phyloP scores from a whole-genome alignment of 2,113 vertebrate species.

The Microtus oregoni region DNA sequence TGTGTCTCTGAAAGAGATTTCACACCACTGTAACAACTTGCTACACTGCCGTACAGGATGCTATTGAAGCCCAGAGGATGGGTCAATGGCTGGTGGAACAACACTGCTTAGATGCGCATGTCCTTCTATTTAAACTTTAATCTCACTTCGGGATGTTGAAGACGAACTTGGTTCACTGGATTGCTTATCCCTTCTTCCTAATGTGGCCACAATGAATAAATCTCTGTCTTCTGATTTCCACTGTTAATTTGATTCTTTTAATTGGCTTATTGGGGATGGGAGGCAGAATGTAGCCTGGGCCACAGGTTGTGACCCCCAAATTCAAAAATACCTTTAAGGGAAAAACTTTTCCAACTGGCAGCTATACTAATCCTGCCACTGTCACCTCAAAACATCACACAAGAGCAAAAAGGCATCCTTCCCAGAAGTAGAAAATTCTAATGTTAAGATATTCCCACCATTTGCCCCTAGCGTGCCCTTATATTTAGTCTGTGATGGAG shows the following conservation, averaged over 20 bases:
- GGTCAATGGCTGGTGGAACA: too few relatives aligned
- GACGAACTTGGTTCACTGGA: neutral
- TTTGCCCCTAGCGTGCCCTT: slow-evolving; percentile 27
- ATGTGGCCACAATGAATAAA: neutral
- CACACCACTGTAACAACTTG: neutral
- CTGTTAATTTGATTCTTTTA: neutral
- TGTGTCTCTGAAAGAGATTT: neutral
- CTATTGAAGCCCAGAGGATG: neutral
- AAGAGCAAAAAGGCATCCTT: neutral
- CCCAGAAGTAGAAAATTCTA: neutral
- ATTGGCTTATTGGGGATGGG: neutral
- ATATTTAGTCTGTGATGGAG: slow-evolving; percentile 48
- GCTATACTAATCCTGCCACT: neutral
- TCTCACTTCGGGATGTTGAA: neutral
- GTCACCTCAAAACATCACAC: neutral
- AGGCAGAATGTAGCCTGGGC: neutral
- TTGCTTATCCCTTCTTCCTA: neutral
- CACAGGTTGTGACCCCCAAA: neutral
- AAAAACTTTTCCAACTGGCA: neutral
- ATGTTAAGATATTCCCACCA: neutral
- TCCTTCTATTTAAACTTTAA: neutral
- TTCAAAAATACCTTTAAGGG: neutral
- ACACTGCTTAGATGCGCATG: neutral
- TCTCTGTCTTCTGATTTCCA: neutral
- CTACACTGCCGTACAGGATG: neutral